These are phyloP conservation scores for Spea multiplicata DNA, from an alignment of 2,113 vertebrate genomes.

Conservation along the genomic window DNA sequence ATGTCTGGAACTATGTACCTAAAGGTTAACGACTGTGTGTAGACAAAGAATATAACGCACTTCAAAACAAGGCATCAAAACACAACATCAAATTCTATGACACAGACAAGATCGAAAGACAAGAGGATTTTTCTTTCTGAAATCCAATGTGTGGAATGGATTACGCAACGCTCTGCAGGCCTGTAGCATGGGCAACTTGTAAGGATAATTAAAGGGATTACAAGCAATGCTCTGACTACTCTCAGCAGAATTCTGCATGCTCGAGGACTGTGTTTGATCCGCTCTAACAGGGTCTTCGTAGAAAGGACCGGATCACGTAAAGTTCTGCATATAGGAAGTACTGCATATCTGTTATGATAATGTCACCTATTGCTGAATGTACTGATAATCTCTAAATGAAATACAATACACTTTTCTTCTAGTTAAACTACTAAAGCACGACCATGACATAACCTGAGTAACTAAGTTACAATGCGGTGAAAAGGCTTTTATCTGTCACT, in stretches of 20 bases:
- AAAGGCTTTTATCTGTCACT: background rate
- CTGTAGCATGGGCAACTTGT: background rate
- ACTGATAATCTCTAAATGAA: too few relatives aligned
- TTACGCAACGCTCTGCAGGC: slow-evolving; percentile 15
- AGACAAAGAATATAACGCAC: slow-evolving; percentile 23
- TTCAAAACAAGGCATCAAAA: slow-evolving; percentile 45
- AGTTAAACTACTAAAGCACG: slow-evolving; percentile 26
- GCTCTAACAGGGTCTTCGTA: background rate
- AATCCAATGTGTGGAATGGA: slow-evolving; percentile 18
- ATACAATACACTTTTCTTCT: background rate
- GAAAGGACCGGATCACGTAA: slow-evolving; percentile 1
- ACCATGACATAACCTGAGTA: slow-evolving; percentile 3
- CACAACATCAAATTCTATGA: slow-evolving; percentile 28
- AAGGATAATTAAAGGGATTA: too few relatives aligned
- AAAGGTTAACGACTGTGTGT: background rate
- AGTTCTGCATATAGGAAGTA: background rate
- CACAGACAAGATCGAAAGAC: slow-evolving; percentile 29
- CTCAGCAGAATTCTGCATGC: background rate
- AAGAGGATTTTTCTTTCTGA: slow-evolving; percentile 19
- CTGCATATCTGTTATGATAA: too few relatives aligned
- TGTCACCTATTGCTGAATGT: too few relatives aligned
- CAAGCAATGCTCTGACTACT: background rate
- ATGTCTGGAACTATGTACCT: background rate
- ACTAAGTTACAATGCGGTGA: slow-evolving; percentile 13
- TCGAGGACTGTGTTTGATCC: too few relatives aligned